Evolutionary conservation across 2,888 invertebrate genomes (phyloP), one percentile per base, ranked within the genome.

Genomic region (Synanthedon myopaeformis): DNA sequence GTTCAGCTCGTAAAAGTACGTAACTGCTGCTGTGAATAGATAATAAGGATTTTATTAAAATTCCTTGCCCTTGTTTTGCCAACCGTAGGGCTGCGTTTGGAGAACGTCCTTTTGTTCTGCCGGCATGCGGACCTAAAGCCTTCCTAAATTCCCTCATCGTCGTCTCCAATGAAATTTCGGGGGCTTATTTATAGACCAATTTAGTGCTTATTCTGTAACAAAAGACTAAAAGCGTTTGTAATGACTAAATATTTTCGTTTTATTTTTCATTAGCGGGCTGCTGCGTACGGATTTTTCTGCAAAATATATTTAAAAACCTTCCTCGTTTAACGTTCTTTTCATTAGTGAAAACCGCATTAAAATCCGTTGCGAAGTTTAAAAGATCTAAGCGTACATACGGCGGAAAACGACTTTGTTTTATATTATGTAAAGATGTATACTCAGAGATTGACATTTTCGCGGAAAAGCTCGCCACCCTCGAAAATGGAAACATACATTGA

Each of bases 11-110:
- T 84, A 82, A 82, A 83, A 82, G 80, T 73, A 72, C 76, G 75
- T 77, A 76, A 83, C 79, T 78, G 76, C 74, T 75, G 74, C 73
- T 74, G 70, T 81, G 82, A 85, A 84, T 85, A 82, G 80, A 79
- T 83, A 84, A 84, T 83, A 82, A 81, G 82, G 78, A 76, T 84
- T 84, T 82, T 84, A 86, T 84, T 83, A 85, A 86, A 84, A 83
- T 84, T 83, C 80, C 82, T 78, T 76, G 77, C 70, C 79, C 80
- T 81, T 83, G 79, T 83, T 79, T 78, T 73, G 76, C 71, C 68
- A 72, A 77, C 76, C 70, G 71, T 64, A 67, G 66, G 76, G 69
- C 64, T 35, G 59, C 64, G 45, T 68, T 62, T 60, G 59, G 58
- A 66, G 66, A 66, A 66, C 64, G 63, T 64, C 77, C 74, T 80